Evolutionary conservation across 1,140 invertebrate genomes (phyloP), one percentile per base, ranked within the genome.

Genomic region (Manduca sexta): DNA sequence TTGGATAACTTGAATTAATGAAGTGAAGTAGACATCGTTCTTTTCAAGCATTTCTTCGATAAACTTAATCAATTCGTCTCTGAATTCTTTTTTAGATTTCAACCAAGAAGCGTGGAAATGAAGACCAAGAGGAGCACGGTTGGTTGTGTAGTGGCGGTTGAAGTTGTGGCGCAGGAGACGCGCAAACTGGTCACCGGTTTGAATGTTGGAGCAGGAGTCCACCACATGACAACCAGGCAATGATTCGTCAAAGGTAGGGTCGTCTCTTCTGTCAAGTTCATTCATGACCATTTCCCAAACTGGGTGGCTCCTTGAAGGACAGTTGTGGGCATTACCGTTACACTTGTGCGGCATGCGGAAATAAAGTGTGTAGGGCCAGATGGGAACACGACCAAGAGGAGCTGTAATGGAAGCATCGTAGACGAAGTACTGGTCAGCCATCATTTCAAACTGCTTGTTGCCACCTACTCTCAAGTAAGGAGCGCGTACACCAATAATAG

Each of bases 221-320:
- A 97, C 94, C 90, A 97, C 96, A 81, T 97, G 95, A 87, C 95
- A 98, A 91, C 93, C 95, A 26, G 95, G 94, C 33, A 97, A 87
- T 0, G 92, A 94, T 80, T 97, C 95, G 68, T 97, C 95, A 71
- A 96, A 96, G 0, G 93, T 93, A 2, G 95, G 94, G 72, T 97
- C 94, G 71, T 97, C 95, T 79, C 96, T 90, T 76, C 95, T 90
- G 86, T 97, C 95, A 57, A 97, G 82, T 79, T 97, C 95, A 83
- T 97, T 97, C 94, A 97, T 96, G 16, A 97, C 95, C 90, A 97
- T 97, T 86, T 97, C 95, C 95, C 95, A 97, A 33, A 97, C 94
- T 30, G 95, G 95, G 64, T 97, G 95, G 55, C 93, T 95, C 66
- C 94, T 88, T 18, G 93, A 95, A 14, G 96, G 95, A 70, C 95